Percentiles rank a stretch among this genome's conserved stretches.
phyloP scores from a whole-genome alignment of 2,113 vertebrate genomes.

The Cricetomys ansorgei region DNA sequence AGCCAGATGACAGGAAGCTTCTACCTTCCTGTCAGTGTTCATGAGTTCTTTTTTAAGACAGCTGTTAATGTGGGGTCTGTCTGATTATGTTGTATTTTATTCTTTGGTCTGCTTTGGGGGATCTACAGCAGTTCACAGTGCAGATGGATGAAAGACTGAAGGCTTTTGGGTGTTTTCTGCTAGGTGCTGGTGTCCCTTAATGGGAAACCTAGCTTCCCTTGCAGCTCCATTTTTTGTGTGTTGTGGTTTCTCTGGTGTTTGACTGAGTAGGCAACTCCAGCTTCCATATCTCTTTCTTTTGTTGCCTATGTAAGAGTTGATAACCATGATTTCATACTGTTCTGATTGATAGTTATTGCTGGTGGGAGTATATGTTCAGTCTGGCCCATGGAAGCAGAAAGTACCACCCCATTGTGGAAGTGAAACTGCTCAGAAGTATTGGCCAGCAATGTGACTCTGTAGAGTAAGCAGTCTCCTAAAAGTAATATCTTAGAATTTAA shows the following conservation, averaged over 20 bases:
- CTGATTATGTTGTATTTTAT: background rate
- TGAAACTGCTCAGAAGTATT: background rate
- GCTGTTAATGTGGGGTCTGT: background rate
- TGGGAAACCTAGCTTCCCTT: background rate
- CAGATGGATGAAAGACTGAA: background rate
- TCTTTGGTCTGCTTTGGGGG: background rate
- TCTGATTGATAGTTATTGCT: background rate
- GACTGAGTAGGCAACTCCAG: background rate
- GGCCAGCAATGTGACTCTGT: background rate
- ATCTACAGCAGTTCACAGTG: background rate
- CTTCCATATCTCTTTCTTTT: background rate
- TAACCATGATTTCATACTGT: background rate
- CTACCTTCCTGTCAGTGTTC: background rate
- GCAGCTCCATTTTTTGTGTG: background rate
- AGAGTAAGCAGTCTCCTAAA: rapidly evolving
- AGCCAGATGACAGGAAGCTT: rapidly evolving
- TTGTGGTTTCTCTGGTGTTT: no score
- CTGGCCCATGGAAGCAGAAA: background rate
- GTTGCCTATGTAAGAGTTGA: background rate
- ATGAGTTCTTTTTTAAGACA: background rate
- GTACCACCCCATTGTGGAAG: background rate
- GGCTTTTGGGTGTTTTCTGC: background rate
- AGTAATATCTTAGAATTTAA: background rate
- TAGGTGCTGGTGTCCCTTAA: background rate
- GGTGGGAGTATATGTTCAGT: background rate